These are phyloP conservation scores for Brachylomia viminalis DNA, from an alignment of 2,888 invertebrate species.

Conservation along the genomic window DNA sequence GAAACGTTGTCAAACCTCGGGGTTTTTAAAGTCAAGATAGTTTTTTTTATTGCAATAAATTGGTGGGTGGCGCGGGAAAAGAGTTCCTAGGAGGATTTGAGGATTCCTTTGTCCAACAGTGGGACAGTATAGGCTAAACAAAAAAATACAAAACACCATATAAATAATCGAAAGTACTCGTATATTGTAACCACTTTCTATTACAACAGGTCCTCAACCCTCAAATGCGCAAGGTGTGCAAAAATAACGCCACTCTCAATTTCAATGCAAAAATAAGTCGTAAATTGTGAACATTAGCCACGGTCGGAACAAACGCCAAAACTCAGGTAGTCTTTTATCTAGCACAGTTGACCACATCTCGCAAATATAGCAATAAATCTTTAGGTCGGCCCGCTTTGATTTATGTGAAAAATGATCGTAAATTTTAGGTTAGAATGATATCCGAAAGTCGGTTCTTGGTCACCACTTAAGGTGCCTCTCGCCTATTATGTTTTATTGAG, in stretches of 20 bases:
- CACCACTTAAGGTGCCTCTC: slow-evolving; percentile 76
- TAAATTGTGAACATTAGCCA: slow-evolving; percentile 78
- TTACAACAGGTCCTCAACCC: slow-evolving; percentile 47
- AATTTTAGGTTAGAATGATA: slow-evolving; percentile 87
- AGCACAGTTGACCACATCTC: slow-evolving; percentile 79
- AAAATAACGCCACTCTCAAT: slow-evolving; percentile 78
- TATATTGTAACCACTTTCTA: slow-evolving; percentile 1
- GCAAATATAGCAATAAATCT: slow-evolving; percentile 87
- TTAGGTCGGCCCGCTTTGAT: slow-evolving; percentile 87
- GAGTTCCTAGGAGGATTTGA: too few species aligned
- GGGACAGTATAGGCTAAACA: too few species aligned
- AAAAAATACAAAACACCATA: neutral
- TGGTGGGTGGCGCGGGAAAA: too few species aligned
- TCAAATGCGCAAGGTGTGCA: slow-evolving; percentile 51
- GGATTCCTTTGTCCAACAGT: too few species aligned
- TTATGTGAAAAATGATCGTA: slow-evolving; percentile 90
- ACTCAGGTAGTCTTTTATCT: slow-evolving; percentile 81
- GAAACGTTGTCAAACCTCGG: neutral
- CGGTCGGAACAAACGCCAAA: slow-evolving; percentile 72
- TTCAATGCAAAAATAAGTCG: slow-evolving; percentile 78
- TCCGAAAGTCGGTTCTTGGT: slow-evolving; percentile 78
- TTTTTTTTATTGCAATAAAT: too few species aligned
- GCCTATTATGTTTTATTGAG: slow-evolving; percentile 76
- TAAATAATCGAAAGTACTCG: slow-evolving; percentile 28
- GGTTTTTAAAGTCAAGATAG: neutral